Evolutionary conservation across 1,140 invertebrate species (phyloP).

Genomic region (Zaprionus davidi): DNA sequence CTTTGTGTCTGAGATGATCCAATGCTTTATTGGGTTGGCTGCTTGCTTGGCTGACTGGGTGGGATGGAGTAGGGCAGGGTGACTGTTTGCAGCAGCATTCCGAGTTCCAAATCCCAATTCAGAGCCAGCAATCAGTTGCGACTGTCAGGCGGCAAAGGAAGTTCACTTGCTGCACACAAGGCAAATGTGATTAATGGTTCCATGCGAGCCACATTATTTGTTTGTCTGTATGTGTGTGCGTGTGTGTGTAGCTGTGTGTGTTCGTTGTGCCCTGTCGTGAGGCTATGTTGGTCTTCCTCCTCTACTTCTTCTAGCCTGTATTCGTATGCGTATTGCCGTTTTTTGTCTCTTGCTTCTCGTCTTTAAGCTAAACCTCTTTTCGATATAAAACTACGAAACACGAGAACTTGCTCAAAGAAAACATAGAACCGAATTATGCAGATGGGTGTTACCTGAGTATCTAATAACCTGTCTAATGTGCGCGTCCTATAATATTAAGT

Average conservation of each 20-base stretch:
- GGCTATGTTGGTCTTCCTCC: conserved; percentile 37
- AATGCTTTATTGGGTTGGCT: conserved; percentile 26
- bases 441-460: conserved; percentile 39
- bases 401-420: conserved; percentile 15
- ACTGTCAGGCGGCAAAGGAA: conserved; percentile 84
- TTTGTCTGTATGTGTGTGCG: conserved; percentile 32
- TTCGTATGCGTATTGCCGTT: conserved; percentile 37
- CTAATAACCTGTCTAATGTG: conserved; percentile 55
- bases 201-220: conserved; percentile 72
- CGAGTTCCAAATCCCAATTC: conserved; percentile 78
- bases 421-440: conserved; percentile 27
- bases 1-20: conserved; percentile 48
- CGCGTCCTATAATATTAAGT: conserved; percentile 11
- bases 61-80: conserved; percentile 15
- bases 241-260: conserved; percentile 25
- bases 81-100: conserved; percentile 68
- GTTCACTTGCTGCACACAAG: conserved; percentile 83
- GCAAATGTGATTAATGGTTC: conserved; percentile 83
- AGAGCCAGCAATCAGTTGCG: conserved; percentile 83
- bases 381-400: conserved; percentile 60
- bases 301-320: conserved; percentile 13
- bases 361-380: conserved; percentile 72
- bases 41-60: conserved; percentile 1
- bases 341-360: conserved; percentile 31
- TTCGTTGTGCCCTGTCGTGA: conserved; percentile 49